Evolutionary conservation across 2,113 vertebrate species (phyloP).

Genomic region (Phrynosoma blainvillii): DNA sequence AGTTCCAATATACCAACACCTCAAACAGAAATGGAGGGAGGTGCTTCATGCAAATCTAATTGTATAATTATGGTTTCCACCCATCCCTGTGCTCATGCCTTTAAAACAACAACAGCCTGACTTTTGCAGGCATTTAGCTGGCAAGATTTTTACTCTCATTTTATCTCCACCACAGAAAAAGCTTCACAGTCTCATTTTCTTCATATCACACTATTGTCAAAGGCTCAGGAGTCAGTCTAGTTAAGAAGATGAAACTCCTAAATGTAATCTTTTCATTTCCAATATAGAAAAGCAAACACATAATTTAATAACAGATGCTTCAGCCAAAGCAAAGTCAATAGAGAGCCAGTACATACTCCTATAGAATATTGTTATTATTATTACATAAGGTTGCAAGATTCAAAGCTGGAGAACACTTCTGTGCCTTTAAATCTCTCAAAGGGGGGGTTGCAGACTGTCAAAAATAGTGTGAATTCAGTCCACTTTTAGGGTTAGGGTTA

Average conservation of each 20-base stretch:
- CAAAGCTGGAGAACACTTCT: not conserved
- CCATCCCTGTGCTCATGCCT: not conserved
- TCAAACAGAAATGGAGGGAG: slow-evolving; percentile 58
- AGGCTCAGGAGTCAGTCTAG: not conserved
- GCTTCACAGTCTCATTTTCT: not conserved
- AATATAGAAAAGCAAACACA: slow-evolving; percentile 30
- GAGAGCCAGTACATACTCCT: not conserved
- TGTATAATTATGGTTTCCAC: slow-evolving; percentile 19
- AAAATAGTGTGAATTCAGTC: no score
- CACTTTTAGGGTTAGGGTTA: no score
- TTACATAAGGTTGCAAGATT: not conserved
- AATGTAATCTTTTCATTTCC: slow-evolving; percentile 8
- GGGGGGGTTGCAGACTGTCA: no score
- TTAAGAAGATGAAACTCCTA: not conserved
- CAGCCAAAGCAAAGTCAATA: not conserved
- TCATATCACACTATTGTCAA: not conserved
- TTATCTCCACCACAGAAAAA: not conserved
- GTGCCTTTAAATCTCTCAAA: not conserved
- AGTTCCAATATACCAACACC: slow-evolving; percentile 23
- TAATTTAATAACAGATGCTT: slow-evolving; percentile 26
- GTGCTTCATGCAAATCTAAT: slow-evolving; percentile 48
- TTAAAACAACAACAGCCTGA: not conserved
- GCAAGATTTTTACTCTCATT: not conserved
- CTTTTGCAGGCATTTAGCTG: not conserved
- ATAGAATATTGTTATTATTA: slow-evolving; percentile 3